Conservation (phyloP, 1,140 invertebrate species). For the Zaprionus ornatus region DNA sequence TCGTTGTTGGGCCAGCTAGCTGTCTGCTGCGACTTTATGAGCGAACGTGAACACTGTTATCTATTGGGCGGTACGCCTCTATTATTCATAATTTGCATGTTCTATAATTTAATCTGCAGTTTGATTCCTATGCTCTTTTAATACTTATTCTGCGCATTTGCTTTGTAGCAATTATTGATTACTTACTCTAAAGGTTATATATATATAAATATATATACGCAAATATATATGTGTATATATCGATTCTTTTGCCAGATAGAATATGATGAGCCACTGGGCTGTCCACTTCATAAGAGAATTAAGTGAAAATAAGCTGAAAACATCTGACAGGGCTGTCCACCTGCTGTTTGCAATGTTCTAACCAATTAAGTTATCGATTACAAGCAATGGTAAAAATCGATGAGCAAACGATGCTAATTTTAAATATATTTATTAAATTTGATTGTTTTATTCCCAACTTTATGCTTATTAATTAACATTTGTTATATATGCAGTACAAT, state of each 20-base stretch:
- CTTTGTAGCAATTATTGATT: conserved; percentile 67
- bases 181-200: conserved; percentile 39
- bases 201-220: conserved; percentile 16
- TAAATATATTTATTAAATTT: background rate
- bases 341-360: conserved; percentile 30
- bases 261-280: conserved; percentile 46
- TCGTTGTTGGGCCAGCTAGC: conserved; percentile 10
- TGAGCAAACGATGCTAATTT: background rate
- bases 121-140: conserved; percentile 31
- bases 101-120: conserved; percentile 56
- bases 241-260: conserved; percentile 45
- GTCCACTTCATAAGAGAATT: conserved; percentile 26
- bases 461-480: conserved; percentile 44
- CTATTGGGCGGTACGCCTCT: conserved; percentile 50
- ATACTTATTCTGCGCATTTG: conserved; percentile 37
- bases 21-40: conserved; percentile 54
- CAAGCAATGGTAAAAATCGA: background rate
- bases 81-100: conserved; percentile 58
- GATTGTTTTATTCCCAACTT: conserved; percentile 17
- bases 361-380: conserved; percentile 28
- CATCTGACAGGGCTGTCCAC: conserved; percentile 35
- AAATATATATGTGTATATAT: conserved; percentile 29
- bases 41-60: conserved; percentile 64
- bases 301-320: conserved; percentile 18
- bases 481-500: background rate